phyloP scores from a whole-genome alignment of 2,113 vertebrate genomes.

The Dipodomys spectabilis region DNA sequence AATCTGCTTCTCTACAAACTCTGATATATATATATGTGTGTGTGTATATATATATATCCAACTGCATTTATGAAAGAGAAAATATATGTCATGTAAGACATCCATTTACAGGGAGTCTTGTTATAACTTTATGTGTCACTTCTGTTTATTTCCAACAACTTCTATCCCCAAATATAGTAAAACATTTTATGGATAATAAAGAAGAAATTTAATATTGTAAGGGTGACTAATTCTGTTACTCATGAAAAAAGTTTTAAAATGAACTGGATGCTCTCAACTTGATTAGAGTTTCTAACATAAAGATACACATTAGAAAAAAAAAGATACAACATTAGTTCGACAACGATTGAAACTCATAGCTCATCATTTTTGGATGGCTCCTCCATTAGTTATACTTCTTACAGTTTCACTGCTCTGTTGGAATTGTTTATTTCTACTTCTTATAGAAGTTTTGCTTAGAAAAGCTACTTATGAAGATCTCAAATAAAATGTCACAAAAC shows the following conservation, averaged over 20 bases:
- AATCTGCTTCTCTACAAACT: conserved; percentile 25
- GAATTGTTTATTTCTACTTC: conserved; percentile 10
- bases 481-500: conserved; percentile 22
- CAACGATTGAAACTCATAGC: not conserved
- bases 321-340: conserved; percentile 67
- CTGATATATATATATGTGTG: not conserved
- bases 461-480: not conserved
- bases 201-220: conserved; percentile 77
- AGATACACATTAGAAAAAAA: conserved; percentile 5
- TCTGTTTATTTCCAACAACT: conserved; percentile 63
- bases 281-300: conserved; percentile 76
- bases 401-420: not conserved
- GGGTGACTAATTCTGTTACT: conserved; percentile 81
- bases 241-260: conserved; percentile 63
- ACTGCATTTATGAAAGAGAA: conserved; percentile 5
- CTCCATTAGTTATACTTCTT: conserved; percentile 39
- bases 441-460: conserved; percentile 29
- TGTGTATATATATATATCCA: not conserved
- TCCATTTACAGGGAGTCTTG: conserved; percentile 51
- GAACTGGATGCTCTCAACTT: conserved; percentile 67
- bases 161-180: conserved; percentile 64
- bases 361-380: conserved; percentile 57
- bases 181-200: conserved; percentile 67
- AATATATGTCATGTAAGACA: conserved; percentile 29
- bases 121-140: conserved; percentile 54